Base-by-base conservation (phyloP, 2,888 invertebrate genomes). In the Rhorus exstirpatorius region DNA sequence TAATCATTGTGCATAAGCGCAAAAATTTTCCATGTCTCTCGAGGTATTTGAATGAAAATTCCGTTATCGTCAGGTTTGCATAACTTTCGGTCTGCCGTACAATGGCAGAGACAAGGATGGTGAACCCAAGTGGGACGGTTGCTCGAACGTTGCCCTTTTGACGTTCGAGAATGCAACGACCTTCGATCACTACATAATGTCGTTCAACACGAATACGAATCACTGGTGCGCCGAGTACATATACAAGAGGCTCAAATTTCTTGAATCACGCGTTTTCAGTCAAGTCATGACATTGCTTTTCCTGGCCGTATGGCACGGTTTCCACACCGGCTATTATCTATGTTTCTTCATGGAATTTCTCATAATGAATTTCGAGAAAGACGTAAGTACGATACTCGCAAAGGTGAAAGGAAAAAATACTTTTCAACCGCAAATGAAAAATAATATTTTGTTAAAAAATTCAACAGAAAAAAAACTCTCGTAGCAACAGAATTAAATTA, bases 141-240 rank as follows among this genome's bases (percentile, higher is more conserved):
- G 98, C 90, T 96, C 96, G 82, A 99, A 99, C 92, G 97, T 99
- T 0, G 96, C 97, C 89, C 93, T 99, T n/a, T 90, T 94, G 31
- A 94, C 96, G 0, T 97, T 97, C 90, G 99, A 99, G 93, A 95
- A 95, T 44, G 96, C 97, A 1, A 96, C 96, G 10, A 96, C 96
- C 84, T 97, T 98, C 94, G 96, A 96, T 80, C 96, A 98, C 89
- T 97, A 98, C 91, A 97, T 99, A 55, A 95, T 95, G 79, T 97
- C 98, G 49, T 99, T 99, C 93, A 99, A 99, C 93, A 97, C 97
- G 81, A 99, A 99, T 93, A 99, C 99, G 0, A 99, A 99, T 93
- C 95, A 96, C 71, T 99, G 99, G 97, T 97, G 98, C 77, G 97
- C 97, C 0, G 97, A 98, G 93, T 98, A 99, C 92, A 94, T 99